Conservation (phyloP, 2,113 vertebrate species). For the Otus sunia region DNA sequence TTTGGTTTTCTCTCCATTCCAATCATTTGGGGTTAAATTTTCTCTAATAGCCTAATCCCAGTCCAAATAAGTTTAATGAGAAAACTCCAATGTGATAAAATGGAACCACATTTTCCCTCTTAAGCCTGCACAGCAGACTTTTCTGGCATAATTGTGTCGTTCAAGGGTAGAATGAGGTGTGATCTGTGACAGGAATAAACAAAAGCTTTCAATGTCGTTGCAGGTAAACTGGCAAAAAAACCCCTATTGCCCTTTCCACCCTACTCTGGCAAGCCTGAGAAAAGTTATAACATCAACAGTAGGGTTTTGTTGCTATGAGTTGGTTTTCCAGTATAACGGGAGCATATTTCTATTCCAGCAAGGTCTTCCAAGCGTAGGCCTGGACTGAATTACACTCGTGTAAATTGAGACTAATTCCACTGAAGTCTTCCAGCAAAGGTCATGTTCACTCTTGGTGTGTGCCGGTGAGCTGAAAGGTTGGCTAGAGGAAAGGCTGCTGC, state of each 20-base stretch:
- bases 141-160: slow-evolving; percentile 67
- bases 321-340: neutral
- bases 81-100: slow-evolving; percentile 68
- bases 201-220: neutral
- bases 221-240: neutral
- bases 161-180: slow-evolving; percentile 62
- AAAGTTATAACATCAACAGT: neutral
- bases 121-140: slow-evolving; percentile 58
- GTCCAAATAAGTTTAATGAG: slow-evolving; percentile 70
- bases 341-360: neutral
- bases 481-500: neutral
- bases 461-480: fast-evolving
- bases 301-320: neutral
- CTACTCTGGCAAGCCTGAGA: neutral
- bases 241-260: neutral
- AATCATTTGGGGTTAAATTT: slow-evolving; percentile 71
- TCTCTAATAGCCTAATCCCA: slow-evolving; percentile 70
- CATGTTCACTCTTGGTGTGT: neutral
- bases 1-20: slow-evolving; percentile 65
- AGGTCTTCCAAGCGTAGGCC: neutral
- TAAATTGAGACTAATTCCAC: neutral
- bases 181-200: slow-evolving; percentile 9
- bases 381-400: neutral
- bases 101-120: slow-evolving; percentile 62
- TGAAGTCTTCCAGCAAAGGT: neutral